These are phyloP conservation scores for Propithecus coquereli DNA, from an alignment of 2,113 vertebrate species.

Conservation along the genomic window DNA sequence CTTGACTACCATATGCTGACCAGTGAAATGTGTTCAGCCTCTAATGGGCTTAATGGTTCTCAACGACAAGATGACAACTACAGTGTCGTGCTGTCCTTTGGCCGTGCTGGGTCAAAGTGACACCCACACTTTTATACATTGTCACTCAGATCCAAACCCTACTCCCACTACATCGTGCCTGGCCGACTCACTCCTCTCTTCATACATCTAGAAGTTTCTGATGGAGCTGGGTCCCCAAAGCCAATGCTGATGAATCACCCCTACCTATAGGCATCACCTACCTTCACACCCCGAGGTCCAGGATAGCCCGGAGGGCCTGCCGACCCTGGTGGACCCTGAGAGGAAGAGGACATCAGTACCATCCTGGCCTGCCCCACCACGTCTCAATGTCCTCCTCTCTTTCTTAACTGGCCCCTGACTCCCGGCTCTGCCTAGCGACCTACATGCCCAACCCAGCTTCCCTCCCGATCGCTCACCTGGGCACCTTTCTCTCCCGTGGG, in stretches of 20 bases:
- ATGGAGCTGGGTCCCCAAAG: rapidly evolving
- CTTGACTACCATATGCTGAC: neutral
- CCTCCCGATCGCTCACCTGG: slow-evolving; percentile 81
- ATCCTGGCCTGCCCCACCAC: rapidly evolving
- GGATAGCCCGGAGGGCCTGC: slow-evolving; percentile 91
- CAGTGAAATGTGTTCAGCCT: neutral
- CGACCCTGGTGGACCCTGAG: slow-evolving; percentile 86
- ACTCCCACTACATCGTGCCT: neutral
- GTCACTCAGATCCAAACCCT: neutral
- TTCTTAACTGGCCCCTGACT: neutral
- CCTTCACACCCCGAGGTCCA: slow-evolving; percentile 93
- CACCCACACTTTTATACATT: neutral
- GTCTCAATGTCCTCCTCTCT: neutral
- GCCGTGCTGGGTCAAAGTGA: neutral
- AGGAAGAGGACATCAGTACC: neutral
- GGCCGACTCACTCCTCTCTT: neutral
- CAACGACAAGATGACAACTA: neutral
- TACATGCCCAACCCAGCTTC: neutral
- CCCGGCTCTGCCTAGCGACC: neutral
- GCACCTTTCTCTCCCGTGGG: slow-evolving; percentile 91
- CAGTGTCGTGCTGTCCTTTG: neutral
- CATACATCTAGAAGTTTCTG: too few relatives aligned
- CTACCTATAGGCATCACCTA: slow-evolving; percentile 49
- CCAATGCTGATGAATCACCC: neutral
- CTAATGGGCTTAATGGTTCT: neutral